These are phyloP conservation scores for Drosophila lutescens DNA, from an alignment of 2,888 invertebrate species.

Conservation along the genomic window DNA sequence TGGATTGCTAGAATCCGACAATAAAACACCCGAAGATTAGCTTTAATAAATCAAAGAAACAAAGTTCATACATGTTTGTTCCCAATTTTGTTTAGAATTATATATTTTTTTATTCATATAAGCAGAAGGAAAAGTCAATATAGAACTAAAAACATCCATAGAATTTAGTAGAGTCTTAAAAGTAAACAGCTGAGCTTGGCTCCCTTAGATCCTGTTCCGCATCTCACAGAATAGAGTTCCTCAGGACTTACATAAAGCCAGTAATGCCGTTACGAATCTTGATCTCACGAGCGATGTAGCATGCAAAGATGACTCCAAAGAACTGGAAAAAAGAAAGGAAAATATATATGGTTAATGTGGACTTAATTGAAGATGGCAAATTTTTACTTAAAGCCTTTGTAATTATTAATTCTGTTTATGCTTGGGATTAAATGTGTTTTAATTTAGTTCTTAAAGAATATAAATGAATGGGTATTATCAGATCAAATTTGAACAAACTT, in stretches of 20 bases:
- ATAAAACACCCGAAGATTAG: conserved; percentile 9
- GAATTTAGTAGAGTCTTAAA: conserved; percentile 33
- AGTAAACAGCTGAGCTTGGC: conserved; percentile 14
- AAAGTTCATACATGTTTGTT: not conserved
- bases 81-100: conserved; percentile 33
- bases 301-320: conserved; percentile 83
- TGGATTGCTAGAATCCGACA: conserved; percentile 1
- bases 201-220: conserved; percentile 1
- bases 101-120: conserved; percentile 31
- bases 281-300: conserved; percentile 83
- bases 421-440: no score
- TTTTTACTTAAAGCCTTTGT: no score
- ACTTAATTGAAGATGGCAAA: no score
- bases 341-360: not conserved
- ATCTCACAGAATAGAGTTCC: conserved; percentile 2
- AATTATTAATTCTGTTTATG: no score
- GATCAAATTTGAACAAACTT: no score
- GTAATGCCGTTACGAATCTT: conserved; percentile 83
- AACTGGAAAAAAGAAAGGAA: conserved; percentile 71
- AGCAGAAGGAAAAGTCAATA: conserved; percentile 14
- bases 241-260: conserved; percentile 73
- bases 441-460: no score
- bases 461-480: no score
- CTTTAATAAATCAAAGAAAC: not conserved
- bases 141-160: conserved; percentile 1